A percentile compares a stretch with the other conserved stretches of the same genome.
phyloP scores from a whole-genome alignment of 2,888 invertebrate genomes.

The Leptogaster cylindrica region DNA sequence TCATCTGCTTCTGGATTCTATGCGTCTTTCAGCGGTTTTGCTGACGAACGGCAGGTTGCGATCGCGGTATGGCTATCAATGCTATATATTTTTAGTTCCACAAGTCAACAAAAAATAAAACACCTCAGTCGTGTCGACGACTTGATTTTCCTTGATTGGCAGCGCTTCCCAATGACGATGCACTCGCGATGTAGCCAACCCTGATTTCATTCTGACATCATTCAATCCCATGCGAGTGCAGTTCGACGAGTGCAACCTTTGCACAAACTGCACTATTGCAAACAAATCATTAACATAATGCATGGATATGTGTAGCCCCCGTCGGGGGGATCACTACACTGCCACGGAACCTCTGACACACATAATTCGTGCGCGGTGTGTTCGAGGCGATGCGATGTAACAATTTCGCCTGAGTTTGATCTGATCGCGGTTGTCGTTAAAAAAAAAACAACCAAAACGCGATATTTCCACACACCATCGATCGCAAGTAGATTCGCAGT shows the following conservation, averaged over 20 bases:
- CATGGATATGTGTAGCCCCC: slow-evolving; percentile 29
- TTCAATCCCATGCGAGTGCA: slow-evolving; percentile 8
- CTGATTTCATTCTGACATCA: slow-evolving; percentile 28
- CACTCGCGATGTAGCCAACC: too few species aligned
- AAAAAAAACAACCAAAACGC: slow-evolving; percentile 18
- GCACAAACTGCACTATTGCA: slow-evolving; percentile 14
- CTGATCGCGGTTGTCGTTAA: slow-evolving; percentile 3
- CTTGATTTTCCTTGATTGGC: slow-evolving; percentile 24
- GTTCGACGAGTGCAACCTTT: background rate
- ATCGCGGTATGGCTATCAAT: background rate
- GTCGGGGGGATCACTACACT: background rate
- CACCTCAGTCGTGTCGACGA: background rate
- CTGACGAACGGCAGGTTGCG: background rate
- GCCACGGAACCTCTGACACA: slow-evolving; percentile 10
- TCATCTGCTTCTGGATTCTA: slow-evolving; percentile 3
- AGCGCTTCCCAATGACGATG: slow-evolving; percentile 4
- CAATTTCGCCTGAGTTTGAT: slow-evolving; percentile 16
- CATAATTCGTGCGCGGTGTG: slow-evolving; percentile 17
- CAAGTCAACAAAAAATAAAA: slow-evolving; percentile 3
- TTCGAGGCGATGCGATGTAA: background rate
- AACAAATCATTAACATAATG: slow-evolving; percentile 34
- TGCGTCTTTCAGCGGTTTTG: background rate
- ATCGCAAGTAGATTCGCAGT: slow-evolving; percentile 15
- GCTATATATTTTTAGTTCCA: slow-evolving; percentile 2
- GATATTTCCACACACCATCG: slow-evolving; percentile 1